Base-by-base conservation (phyloP, 2,888 invertebrate species). In the Xestia c-nigrum region DNA sequence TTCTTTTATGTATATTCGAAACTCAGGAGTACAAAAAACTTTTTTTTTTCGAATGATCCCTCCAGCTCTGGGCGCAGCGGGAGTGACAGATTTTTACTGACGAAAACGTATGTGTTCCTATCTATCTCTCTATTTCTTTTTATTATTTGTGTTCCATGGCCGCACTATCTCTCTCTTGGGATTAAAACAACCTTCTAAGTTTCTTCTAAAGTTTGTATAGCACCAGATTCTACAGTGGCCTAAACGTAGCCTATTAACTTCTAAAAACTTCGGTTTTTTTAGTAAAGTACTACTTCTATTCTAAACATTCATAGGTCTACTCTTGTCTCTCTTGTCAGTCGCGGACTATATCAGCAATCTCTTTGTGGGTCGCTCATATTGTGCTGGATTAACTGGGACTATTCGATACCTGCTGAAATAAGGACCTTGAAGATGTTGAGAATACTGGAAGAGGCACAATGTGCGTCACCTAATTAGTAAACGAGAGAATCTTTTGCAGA, bases 341-440 rank as follows among this genome's bases (percentile, higher is more conserved):
- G 89, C 78, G 82, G 86, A 87, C 83, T 90, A 87, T 95, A 95
- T 95, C 94, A 84, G 87, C 79, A 89, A 95, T 95, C 94, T 95
- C 94, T 94, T 95, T 95, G 94, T 95, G 93, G 89, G 86, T 89
- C 91, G 91, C 92, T 93, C 93, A 94, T 94, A 94, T 93, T 92
- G 90, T 76, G 47, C 79, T 85, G 91, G 93, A 94, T 94, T 94
- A 94, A 94, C 94, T 91, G 87, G 89, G 89, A 89, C 90, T 90
- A 90, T 91, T 93, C 90, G 90, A 92, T 93, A 93, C 92, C 90
- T 92, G 93, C 90, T 93, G 92, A 94, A 93, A 92, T 94, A 94
- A 92, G 90, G 88, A 89, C 73, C 52, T 14, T 47, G 12, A 16
- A 66, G 87, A 88, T 79, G 43, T 86, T 70, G 38, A 21, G 3